Conservation (phyloP, 1,140 invertebrate genomes). For the Leptoteleia sp. region DNA sequence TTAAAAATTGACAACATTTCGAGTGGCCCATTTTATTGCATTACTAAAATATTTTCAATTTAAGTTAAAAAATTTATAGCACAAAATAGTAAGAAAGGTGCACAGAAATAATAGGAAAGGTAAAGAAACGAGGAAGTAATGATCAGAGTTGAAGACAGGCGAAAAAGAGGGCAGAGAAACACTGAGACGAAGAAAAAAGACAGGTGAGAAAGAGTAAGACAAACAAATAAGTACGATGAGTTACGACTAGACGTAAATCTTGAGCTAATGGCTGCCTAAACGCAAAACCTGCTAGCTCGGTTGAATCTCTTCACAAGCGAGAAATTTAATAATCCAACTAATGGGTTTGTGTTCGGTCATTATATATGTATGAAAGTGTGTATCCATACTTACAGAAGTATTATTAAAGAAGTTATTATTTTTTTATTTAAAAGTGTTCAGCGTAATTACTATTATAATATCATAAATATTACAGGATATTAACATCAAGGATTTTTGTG, state of each 20-base stretch:
- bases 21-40: neutral
- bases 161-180: conserved; percentile 59
- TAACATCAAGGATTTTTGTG: too few relatives aligned
- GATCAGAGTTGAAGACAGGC: conserved; percentile 57
- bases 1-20: neutral
- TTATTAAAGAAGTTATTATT: conserved; percentile 57
- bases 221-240: conserved; percentile 82
- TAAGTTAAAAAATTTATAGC: conserved; percentile 28
- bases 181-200: conserved; percentile 57
- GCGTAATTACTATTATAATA: too few relatives aligned
- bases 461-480: too few relatives aligned
- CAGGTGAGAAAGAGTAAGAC: conserved; percentile 67
- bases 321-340: conserved; percentile 82
- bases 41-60: conserved; percentile 6
- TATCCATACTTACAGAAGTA: conserved; percentile 48
- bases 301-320: conserved; percentile 73
- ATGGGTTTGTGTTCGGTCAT: conserved; percentile 75
- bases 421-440: too few relatives aligned
- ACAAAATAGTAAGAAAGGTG: conserved; percentile 51
- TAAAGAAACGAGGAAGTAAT: conserved; percentile 65
- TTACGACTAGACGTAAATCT: conserved; percentile 82
- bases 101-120: conserved; percentile 52
- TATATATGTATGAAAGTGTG: conserved; percentile 69
- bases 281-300: conserved; percentile 77
- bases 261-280: conserved; percentile 81